Evolutionary conservation across 2,888 invertebrate genomes (phyloP).

Genomic region (Melanostoma scalare): DNA sequence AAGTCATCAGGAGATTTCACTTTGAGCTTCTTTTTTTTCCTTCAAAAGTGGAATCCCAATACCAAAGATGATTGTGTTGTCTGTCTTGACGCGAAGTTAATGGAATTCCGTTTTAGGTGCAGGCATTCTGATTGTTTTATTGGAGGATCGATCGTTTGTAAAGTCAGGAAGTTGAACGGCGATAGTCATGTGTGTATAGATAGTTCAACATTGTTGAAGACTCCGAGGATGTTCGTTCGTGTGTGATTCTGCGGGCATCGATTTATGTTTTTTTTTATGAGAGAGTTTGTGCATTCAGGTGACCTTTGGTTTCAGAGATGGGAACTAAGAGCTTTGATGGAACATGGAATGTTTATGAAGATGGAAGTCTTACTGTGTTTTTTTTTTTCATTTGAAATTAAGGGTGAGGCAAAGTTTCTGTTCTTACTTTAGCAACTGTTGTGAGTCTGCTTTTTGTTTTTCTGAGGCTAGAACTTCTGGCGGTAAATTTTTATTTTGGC

Average conservation of each 20-base stretch:
- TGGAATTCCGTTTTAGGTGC: constrained; percentile 72
- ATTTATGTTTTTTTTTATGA: constrained; percentile 31
- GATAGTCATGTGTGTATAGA: constrained; percentile 25
- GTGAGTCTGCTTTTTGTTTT: no score
- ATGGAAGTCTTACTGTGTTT: neutral
- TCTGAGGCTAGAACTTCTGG: no score
- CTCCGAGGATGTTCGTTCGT: constrained; percentile 1
- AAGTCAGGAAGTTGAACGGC: constrained; percentile 59
- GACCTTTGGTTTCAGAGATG: constrained; percentile 50
- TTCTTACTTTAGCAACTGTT: no score
- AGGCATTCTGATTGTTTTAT: constrained; percentile 69
- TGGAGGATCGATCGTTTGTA: constrained; percentile 56
- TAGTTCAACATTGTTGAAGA: constrained; percentile 15
- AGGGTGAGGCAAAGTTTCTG: neutral
- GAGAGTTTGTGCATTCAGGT: constrained; percentile 32
- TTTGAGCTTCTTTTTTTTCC: constrained; percentile 20
- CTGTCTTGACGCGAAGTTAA: constrained; percentile 49
- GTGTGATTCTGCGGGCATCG: constrained; percentile 47
- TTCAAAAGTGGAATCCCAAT: constrained; percentile 41
- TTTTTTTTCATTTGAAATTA: neutral
- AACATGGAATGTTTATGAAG: constrained; percentile 30
- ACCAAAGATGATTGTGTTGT: constrained; percentile 68
- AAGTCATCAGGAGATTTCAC: constrained; percentile 61
- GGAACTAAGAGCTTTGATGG: neutral
- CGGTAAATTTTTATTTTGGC: no score